These are phyloP conservation scores for Temnothorax nylanderi DNA, from an alignment of 1,140 invertebrate species.

Conservation along the genomic window DNA sequence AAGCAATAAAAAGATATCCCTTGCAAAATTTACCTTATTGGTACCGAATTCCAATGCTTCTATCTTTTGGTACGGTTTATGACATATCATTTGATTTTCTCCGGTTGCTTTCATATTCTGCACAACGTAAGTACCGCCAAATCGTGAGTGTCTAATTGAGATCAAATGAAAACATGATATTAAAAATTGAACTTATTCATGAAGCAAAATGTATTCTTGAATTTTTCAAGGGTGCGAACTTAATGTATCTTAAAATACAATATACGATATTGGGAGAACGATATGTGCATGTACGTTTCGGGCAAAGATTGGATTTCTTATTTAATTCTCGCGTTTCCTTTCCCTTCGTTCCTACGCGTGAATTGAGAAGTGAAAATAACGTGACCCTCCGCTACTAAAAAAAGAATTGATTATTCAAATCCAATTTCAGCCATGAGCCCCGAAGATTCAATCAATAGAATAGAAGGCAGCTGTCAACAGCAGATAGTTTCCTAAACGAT, in stretches of 20 bases:
- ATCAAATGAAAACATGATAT: not conserved
- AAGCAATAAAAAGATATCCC: not conserved
- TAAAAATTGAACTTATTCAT: not conserved
- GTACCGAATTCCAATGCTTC: conserved; percentile 92
- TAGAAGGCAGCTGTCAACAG: conserved; percentile 75
- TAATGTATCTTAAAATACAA: not conserved
- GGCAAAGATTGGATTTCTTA: conserved; percentile 28
- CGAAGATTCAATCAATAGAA: conserved; percentile 77
- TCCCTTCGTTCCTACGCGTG: not conserved
- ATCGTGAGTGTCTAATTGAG: conserved; percentile 91
- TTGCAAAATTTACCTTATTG: conserved; percentile 87
- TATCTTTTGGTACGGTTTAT: conserved; percentile 93
- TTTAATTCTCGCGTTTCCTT: conserved; percentile 7
- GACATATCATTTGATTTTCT: conserved; percentile 93
- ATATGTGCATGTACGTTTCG: not conserved
- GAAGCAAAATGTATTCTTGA: not conserved
- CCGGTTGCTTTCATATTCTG: conserved; percentile 97
- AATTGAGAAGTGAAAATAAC: conserved; percentile 46
- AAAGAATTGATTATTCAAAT: conserved; percentile 61
- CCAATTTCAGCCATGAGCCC: conserved; percentile 68
- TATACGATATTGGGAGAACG: not conserved
- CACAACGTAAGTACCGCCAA: conserved; percentile 96
- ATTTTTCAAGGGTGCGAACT: not conserved
- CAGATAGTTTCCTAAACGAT: conserved; percentile 76
- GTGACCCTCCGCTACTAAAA: conserved; percentile 30